Evolutionary conservation across 2,113 vertebrate genomes (phyloP), one percentile per base, ranked within the genome.

Genomic region (Manacus vitellinus): DNA sequence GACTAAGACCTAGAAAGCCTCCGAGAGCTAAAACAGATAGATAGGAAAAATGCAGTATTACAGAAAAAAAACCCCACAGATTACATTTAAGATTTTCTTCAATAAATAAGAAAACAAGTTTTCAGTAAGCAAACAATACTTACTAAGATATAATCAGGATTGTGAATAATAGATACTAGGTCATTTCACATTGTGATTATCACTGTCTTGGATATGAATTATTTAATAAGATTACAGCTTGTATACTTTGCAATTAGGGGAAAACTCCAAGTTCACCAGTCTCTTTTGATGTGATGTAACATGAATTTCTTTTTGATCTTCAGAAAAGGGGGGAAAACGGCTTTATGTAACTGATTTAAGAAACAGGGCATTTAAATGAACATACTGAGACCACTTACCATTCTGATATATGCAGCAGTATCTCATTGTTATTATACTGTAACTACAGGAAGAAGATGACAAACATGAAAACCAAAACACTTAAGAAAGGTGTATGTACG

Each of bases 281-380:
- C n/a, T 66, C 71, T 74, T 94, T 92, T 94, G 62, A 92, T 71
- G 41, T 68, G 25, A 41, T 52, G n/a, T 12, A 90, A 75, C 20
- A 72, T 16, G 4, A 79, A 88, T 83, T 76, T 83, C 18, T 83
- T 94, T 94, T 91, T 88, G 83, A 94, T 91, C 75, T 85, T 94
- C 79, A 76, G 59, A 83, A 92, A 79, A 79, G 19, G 19, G 16
- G 37, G 25, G 22, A 4, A 23, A 61, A 80, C 39, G 11, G 4
- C 17, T 88, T 94, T 92, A 85, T 63, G 52, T 78, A 93, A 92
- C 35, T 68, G 44, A 54, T 17, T 54, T 83, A 62, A 94, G 74
- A 88, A 92, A 49, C 37, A 54, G 67, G 41, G 10, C 59, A 41
- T 83, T 83, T 58, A 76, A 91, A 80, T 83, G 62, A 91, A 49